Base-by-base conservation (phyloP, 1,140 invertebrate species). In the Drosophila sp. region DNA sequence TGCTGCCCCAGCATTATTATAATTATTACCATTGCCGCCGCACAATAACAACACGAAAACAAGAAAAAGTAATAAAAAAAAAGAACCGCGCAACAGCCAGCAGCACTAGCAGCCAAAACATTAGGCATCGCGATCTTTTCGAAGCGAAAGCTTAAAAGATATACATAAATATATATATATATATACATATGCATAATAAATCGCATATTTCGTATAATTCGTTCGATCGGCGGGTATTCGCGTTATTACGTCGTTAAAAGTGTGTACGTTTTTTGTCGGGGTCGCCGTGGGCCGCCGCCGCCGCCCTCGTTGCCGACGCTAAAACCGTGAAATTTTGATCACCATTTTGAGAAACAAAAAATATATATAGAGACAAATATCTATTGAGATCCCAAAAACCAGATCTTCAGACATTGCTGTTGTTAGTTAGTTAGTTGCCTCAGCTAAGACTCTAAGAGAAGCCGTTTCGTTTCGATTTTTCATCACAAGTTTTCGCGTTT, bases 1-100 rank as follows among this genome's bases (percentile, higher is more conserved):
- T 66, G 63, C 33, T 70, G 60, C 41, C 72, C 66, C 70, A 72
- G 41, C 67, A 64, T 41, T 76, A 67, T 76, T 72, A 72, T 72
- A 73, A 71, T 77, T 67, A 64, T 71, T 79, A 10, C 33, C 25
- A 32, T 23, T 44, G 76, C 63, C 50, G 55, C 55, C 62, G 57
- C 72, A 63, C 35, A 38, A 38, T 38, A 38, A 47, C 23, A 47
- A 47, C 8, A 47, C 2, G 4, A 7, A 3, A 47, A 23, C 23
- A 3, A 23, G 25, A 8, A 44, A 44, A 5, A 1, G 8, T 1
- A 50, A 44, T n/a, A 1, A 25, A 47, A 1, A 50, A 27, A 50
- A 50, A 50, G 6, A 50, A 50, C 6, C 44, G 44, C 23, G 44
- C 40, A 41, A 41, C 40, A 41, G 40, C 40, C 40, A 41, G 40